Evolutionary conservation across 1,140 invertebrate species (phyloP).

Genomic region (Ostrea edulis): DNA sequence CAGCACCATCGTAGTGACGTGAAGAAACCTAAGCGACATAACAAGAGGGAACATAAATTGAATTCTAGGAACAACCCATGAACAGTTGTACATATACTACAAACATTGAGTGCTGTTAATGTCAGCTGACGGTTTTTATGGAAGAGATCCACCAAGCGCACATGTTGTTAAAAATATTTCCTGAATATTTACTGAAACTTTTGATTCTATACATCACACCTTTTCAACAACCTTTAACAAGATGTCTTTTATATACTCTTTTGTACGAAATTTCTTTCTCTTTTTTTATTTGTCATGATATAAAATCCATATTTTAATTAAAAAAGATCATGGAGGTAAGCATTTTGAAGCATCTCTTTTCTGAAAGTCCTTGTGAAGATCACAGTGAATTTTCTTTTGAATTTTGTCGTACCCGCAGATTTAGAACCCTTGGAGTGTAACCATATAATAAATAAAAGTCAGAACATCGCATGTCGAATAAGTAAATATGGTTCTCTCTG

Average conservation of each 20-base stretch:
- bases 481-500: too few species aligned
- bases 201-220: background rate
- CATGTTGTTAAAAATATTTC: background rate
- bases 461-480: too few species aligned
- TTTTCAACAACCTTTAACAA: background rate
- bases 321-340: background rate
- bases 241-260: background rate
- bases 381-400: too few species aligned
- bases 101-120: background rate
- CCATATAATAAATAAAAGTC: too few species aligned
- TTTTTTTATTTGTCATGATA: background rate
- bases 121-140: background rate
- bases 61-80: too few species aligned
- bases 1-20: background rate
- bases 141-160: background rate
- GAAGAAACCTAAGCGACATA: conserved; percentile 10
- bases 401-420: too few species aligned
- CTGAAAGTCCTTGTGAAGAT: too few species aligned
- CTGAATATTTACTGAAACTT: background rate
- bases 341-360: background rate
- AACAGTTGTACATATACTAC: background rate
- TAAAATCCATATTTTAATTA: background rate
- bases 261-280: background rate
- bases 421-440: too few species aligned
- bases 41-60: background rate